Percentiles rank a stretch among this genome's conserved stretches.
phyloP scores from a whole-genome alignment of 2,888 invertebrate species.

The Thecocarcelia acutangulata region DNA sequence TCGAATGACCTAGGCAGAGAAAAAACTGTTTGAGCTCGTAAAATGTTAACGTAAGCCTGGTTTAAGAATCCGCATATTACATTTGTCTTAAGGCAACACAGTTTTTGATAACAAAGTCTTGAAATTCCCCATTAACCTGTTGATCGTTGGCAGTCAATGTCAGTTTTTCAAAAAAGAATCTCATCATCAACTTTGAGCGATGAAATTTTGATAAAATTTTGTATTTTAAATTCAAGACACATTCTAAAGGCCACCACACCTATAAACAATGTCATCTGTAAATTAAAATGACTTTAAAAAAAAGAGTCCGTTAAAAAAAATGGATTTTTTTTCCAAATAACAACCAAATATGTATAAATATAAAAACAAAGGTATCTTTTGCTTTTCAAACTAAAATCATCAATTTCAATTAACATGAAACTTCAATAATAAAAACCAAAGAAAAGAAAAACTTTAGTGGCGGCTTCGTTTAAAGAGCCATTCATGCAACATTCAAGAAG shows the following conservation, averaged over 20 bases:
- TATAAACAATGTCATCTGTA: slow-evolving; percentile 69
- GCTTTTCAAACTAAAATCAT: slow-evolving; percentile 67
- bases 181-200: slow-evolving; percentile 4
- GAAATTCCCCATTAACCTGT: slow-evolving; percentile 24
- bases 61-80: too few relatives aligned
- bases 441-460: slow-evolving; percentile 39
- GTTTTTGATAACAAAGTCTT: not conserved
- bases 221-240: slow-evolving; percentile 64
- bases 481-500: slow-evolving; percentile 49
- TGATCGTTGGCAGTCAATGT: slow-evolving; percentile 36
- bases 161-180: slow-evolving; percentile 7
- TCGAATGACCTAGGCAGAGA: too few relatives aligned
- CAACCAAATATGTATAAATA: slow-evolving; percentile 4
- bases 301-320: slow-evolving; percentile 49
- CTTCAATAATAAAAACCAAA: slow-evolving; percentile 62
- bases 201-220: slow-evolving; percentile 13
- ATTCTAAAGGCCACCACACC: slow-evolving; percentile 66
- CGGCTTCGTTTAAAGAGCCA: slow-evolving; percentile 63
- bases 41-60: too few relatives aligned
- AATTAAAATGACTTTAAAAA: slow-evolving; percentile 65
- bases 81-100: too few relatives aligned
- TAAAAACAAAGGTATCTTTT: slow-evolving; percentile 36
- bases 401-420: slow-evolving; percentile 70
- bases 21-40: too few relatives aligned
- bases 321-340: slow-evolving; percentile 30